Evolutionary conservation across 2,888 invertebrate species (phyloP), one percentile per base, ranked within the genome.

Genomic region (Dyspetes luteomarginatus): DNA sequence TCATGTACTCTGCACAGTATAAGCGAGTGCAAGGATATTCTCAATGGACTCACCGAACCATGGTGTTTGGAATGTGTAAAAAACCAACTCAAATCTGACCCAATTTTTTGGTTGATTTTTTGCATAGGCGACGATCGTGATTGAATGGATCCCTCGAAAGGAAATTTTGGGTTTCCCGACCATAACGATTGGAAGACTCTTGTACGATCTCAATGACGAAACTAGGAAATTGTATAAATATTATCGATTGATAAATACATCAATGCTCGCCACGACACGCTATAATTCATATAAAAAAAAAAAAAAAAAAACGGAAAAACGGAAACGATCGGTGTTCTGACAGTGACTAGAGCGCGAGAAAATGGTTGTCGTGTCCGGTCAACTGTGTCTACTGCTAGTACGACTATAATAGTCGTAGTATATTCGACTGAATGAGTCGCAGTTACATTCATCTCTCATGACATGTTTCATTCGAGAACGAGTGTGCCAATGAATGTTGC

Each of bases 401-500:
- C 52, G 15, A 52, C 62, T 58, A 52, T 74, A 50, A 41, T 52
- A 43, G 45, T n/a, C 26, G 43, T 62, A 28, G 26, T 15, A 15
- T 30, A 62, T 62, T 28, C 43, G 50, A 72, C 24, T 56, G 72
- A 69, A 79, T 68, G 69, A 71, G 69, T 28, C 17, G 64, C 69
- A 69, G 77, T 82, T 68, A 65, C 75, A 82, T 83, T 82, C 73
- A 82, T 78, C 67, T 75, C 43, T 68, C 75, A 30, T 76, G 82
- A 77, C 73, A n/a, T n/a, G 76, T 48, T 60, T 64, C 76, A 58
- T 76, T 78, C 69, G 74, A 72, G 72, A 81, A 60, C 77, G 56
- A 69, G 72, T 75, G 72, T 82, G 73, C 80, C 82, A 79, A 82
- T 78, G 81, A 84, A 73, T 76, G 78, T 55, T 72, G 58, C 78